Evolutionary conservation across 2,888 invertebrate species (phyloP).

Genomic region (Chrysolina haemoptera): DNA sequence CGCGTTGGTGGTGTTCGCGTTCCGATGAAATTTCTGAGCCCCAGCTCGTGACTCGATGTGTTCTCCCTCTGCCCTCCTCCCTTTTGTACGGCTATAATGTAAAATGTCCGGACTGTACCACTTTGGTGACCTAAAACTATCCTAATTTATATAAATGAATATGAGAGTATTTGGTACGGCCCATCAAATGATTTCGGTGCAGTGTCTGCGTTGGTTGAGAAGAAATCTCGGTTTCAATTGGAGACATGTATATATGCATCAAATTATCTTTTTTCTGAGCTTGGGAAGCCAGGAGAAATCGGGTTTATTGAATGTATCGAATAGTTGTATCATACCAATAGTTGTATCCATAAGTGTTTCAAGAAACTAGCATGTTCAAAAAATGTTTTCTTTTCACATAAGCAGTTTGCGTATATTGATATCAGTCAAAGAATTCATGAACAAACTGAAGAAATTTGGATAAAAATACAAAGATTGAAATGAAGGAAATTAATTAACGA

Average conservation of each 20-base stretch:
- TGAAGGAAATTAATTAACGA: no score
- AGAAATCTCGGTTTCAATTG: slow-evolving; percentile 5
- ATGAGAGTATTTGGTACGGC: slow-evolving; percentile 23
- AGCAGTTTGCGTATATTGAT: not conserved
- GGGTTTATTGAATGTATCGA: not conserved
- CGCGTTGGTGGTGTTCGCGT: slow-evolving; percentile 59
- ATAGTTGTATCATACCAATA: not conserved
- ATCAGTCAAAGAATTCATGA: not conserved
- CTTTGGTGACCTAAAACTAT: slow-evolving; percentile 55
- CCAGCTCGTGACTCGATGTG: slow-evolving; percentile 44
- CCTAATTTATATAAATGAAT: slow-evolving; percentile 58
- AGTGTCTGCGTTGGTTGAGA: slow-evolving; percentile 3
- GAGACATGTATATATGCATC: not conserved
- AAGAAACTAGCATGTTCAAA: no score
- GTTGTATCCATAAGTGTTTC: no score
- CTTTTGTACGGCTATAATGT: slow-evolving; percentile 55
- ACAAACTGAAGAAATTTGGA: no score
- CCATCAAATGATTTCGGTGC: not conserved
- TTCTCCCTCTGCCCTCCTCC: slow-evolving; percentile 46
- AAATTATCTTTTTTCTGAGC: not conserved
- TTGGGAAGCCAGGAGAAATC: slow-evolving; percentile 1
- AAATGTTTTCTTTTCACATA: not conserved
- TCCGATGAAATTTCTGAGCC: slow-evolving; percentile 60
- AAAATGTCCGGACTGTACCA: slow-evolving; percentile 46
- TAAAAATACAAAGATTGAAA: no score